Percentiles rank a stretch among this genome's conserved stretches.
Evolutionary conservation across 1,140 invertebrate genomes (phyloP).

Genomic region (Ruditapes philippinarum): DNA sequence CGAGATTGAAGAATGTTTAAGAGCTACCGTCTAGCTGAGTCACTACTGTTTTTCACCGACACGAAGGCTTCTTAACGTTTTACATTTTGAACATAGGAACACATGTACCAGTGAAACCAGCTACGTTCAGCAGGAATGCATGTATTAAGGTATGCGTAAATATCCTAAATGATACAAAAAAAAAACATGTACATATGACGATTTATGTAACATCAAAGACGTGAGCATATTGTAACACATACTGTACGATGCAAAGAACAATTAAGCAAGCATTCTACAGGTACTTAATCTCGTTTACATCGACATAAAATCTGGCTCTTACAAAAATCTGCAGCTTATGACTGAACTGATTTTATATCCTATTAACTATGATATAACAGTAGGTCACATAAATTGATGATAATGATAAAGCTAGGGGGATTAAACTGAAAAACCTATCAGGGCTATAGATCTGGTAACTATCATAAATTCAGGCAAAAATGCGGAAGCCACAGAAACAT

Average conservation of each 20-base stretch:
- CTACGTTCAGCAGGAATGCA: neutral
- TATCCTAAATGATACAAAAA: neutral
- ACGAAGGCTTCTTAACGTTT: slow-evolving; percentile 19
- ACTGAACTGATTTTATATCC: neutral
- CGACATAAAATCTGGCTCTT: neutral
- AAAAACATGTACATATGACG: neutral
- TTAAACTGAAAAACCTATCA: no score
- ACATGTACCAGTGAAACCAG: neutral
- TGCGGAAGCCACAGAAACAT: no score
- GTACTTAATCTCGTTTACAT: neutral
- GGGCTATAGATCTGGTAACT: no score
- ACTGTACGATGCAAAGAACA: neutral
- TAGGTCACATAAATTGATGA: no score
- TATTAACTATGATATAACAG: neutral
- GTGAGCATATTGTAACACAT: neutral
- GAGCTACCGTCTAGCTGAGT: slow-evolving; percentile 33
- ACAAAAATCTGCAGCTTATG: neutral
- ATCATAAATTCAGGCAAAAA: no score
- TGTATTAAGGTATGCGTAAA: neutral
- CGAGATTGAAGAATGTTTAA: slow-evolving; percentile 54
- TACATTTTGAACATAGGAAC: slow-evolving; percentile 15
- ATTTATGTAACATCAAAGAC: slow-evolving; percentile 3
- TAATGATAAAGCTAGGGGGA: no score
- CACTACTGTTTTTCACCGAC: neutral
- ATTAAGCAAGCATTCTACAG: neutral